Base-by-base conservation (phyloP, 2,797 vertebrate species). In the Diglossa cyanea region DNA sequence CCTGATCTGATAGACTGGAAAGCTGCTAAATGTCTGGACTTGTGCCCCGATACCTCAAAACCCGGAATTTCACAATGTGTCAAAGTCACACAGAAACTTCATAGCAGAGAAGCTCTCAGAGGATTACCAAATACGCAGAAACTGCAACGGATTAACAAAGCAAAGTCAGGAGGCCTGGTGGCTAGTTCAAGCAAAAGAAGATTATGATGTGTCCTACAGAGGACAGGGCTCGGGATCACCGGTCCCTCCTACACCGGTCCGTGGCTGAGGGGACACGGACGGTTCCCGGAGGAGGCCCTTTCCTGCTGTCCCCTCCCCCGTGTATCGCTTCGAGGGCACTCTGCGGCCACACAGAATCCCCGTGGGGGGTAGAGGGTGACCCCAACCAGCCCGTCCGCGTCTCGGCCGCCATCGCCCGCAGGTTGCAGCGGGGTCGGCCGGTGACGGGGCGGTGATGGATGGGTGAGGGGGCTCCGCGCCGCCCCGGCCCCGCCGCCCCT, bases 171-270 rank as follows among this genome's bases (percentile, higher is more conserved):
- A 82, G 31, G n/a, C 45, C n/a, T 8, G 10, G 10, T 1, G 30
- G 31, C 25, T 17, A 10, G 28, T 13, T 31, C 17, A 25, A 24
- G 6, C 10, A 33, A 12, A 24, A 35, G 13, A 4, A 5, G 53
- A 40, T 10, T 1, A 5, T 0, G 13, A 7, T 4, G 5, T 0
- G 3, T 13, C 9, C 15, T 5, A 15, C 4, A 2, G 24, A 9
- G 5, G 23, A 14, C 44, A 7, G 23, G 11, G 4, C 50, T 13
- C n/a, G 1, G 62, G 13, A 17, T 19, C 1, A 8, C 82, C 2
- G 9, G 1, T 19, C 2, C 6, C 24, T 13, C 31, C 47, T 1
- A 2, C 55, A 4, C 15, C 39, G 15, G 39, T 7, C 39, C 0
- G 28, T 0, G 31, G 23, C 1, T 1, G 11, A 4, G 11, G 44